Conservation (phyloP, 2,888 invertebrate genomes). For the Trimorus sp. region DNA sequence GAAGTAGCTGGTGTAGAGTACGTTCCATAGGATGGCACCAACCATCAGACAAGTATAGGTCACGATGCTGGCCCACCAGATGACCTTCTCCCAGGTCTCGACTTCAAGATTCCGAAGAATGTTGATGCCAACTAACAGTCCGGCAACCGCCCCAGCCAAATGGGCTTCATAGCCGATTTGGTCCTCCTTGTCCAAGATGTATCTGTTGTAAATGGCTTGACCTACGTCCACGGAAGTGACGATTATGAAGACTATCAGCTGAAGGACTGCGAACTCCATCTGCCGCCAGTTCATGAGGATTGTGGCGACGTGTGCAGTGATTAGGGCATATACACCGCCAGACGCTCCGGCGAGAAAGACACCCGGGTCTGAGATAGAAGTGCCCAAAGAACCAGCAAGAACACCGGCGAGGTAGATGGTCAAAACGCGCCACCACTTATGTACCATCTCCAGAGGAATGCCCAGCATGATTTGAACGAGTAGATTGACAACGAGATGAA, state of each 20-base stretch:
- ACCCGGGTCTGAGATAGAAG: constrained; percentile 89
- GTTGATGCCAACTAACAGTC: constrained; percentile 90
- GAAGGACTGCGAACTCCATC: constrained; percentile 96
- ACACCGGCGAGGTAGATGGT: constrained; percentile 93
- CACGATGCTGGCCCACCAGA: constrained; percentile 92
- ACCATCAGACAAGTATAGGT: constrained; percentile 87
- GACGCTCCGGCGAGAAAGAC: constrained; percentile 96
- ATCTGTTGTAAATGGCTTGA: constrained; percentile 94
- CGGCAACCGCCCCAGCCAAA: constrained; percentile 94
- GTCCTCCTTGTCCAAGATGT: constrained; percentile 86
- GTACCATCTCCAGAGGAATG: constrained; percentile 97
- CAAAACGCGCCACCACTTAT: constrained; percentile 96
- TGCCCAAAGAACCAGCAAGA: constrained; percentile 91
- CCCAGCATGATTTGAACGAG: constrained; percentile 96
- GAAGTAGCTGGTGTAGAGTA: constrained; percentile 83
- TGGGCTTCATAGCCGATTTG: constrained; percentile 98
- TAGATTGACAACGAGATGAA: constrained; percentile 95
- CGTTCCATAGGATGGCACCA: constrained; percentile 88
- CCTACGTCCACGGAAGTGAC: constrained; percentile 93
- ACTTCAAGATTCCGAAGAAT: constrained; percentile 92
- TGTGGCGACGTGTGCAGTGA: constrained; percentile 96
- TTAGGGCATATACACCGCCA: constrained; percentile 96
- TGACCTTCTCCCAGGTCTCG: constrained; percentile 89
- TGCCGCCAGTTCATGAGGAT: constrained; percentile 98
- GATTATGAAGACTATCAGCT: constrained; percentile 91